A percentile compares a stretch with the other conserved stretches of the same genome.
Conservation (phyloP, 2,888 invertebrate species). For the Clunio marinus region DNA sequence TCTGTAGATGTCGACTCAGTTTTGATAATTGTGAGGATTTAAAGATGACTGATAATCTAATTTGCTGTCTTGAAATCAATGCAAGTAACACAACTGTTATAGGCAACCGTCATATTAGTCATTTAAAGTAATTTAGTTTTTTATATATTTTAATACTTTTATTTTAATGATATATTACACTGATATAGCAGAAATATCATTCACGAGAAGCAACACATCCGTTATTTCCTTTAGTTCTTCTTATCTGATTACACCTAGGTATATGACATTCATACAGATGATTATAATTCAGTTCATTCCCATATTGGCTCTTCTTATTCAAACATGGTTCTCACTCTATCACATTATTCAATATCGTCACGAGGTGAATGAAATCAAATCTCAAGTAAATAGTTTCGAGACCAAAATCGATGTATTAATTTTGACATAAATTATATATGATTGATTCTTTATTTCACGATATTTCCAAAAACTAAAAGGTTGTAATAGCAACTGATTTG, state of each 20-base stretch:
- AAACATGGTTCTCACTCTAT: conserved; percentile 72
- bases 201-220: not conserved
- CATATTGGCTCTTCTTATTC: conserved; percentile 77
- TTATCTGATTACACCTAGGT: no score
- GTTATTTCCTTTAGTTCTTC: not conserved
- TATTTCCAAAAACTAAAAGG: conserved; percentile 49
- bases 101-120: conserved; percentile 63
- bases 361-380: conserved; percentile 77
- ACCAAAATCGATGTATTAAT: not conserved
- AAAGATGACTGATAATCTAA: conserved; percentile 50
- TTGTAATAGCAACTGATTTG: conserved; percentile 76
- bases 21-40: no score
- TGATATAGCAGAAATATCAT: no score
- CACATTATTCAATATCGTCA: conserved; percentile 71
- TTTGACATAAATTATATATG: no score
- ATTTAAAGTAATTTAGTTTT: conserved; percentile 53
- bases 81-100: conserved; percentile 64
- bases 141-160: no score
- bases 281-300: conserved; percentile 80
- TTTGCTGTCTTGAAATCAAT: conserved; percentile 56
- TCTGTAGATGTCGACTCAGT: no score
- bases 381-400: conserved; percentile 59
- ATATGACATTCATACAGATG: no score
- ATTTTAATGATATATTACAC: no score
- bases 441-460: no score